phyloP scores from a whole-genome alignment of 2,113 vertebrate genomes.

The Anseranas semipalmata region DNA sequence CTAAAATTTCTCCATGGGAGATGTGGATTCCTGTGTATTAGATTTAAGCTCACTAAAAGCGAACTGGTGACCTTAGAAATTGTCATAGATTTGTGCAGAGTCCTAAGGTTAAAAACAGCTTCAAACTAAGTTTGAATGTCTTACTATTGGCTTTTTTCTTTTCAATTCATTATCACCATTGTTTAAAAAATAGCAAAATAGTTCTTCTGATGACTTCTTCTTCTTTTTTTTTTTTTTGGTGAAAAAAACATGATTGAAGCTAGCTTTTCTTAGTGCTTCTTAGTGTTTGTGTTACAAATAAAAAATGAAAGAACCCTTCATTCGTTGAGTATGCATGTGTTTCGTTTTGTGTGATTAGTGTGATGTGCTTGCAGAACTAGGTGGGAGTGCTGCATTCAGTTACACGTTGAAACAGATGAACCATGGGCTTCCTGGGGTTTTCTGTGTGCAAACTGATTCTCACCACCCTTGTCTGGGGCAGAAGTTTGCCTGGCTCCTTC shows the following conservation, averaged over 20 bases:
- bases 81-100: neutral
- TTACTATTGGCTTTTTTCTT: neutral
- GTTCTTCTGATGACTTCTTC: neutral
- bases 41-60: neutral
- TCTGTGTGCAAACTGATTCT: neutral
- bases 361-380: neutral
- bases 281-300: neutral
- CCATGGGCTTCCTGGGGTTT: neutral
- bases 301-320: neutral
- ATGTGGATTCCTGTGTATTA: neutral
- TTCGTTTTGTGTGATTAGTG: accelerated
- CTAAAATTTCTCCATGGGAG: neutral
- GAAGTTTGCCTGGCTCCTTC: neutral
- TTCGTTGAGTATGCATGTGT: accelerated
- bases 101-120: neutral
- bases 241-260: neutral
- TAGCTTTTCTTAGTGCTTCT: neutral
- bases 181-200: neutral
- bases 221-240: neutral
- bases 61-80: neutral
- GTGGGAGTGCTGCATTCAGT: neutral
- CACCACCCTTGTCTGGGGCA: neutral
- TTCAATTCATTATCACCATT: neutral
- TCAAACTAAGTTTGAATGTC: neutral
- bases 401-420: neutral